These are phyloP conservation scores for Hipparchia sbordonii DNA, from an alignment of 2,888 invertebrate genomes.

Conservation along the genomic window DNA sequence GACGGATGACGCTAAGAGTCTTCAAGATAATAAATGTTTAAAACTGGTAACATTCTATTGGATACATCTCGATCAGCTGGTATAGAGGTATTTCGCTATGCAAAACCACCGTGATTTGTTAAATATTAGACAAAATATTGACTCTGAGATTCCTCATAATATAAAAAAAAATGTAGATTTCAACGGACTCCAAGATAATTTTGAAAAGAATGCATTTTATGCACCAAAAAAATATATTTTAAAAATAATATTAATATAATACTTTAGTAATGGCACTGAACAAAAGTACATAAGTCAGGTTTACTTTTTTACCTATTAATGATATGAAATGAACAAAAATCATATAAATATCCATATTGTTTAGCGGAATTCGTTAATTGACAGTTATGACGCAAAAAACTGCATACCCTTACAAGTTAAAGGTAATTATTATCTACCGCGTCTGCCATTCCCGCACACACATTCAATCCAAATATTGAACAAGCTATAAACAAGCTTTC, in stretches of 20 bases:
- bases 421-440: constrained; percentile 18
- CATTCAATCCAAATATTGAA: neutral
- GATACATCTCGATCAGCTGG: constrained; percentile 52
- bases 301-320: constrained; percentile 57
- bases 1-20: constrained; percentile 22
- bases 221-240: constrained; percentile 67
- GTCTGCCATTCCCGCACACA: constrained; percentile 13
- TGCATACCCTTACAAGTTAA: constrained; percentile 45
- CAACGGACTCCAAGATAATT: constrained; percentile 52
- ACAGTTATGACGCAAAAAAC: constrained; percentile 65
- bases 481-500: neutral
- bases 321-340: constrained; percentile 51
- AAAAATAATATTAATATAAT: constrained; percentile 80
- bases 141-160: constrained; percentile 74
- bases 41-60: constrained; percentile 57
- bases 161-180: constrained; percentile 52
- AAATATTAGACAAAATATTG: constrained; percentile 48
- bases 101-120: constrained; percentile 55
- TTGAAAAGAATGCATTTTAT: constrained; percentile 72
- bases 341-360: constrained; percentile 26
- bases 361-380: constrained; percentile 58
- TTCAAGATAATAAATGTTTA: constrained; percentile 31
- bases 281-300: constrained; percentile 61
- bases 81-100: constrained; percentile 62
- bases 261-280: constrained; percentile 76